A percentile compares a stretch with the other conserved stretches of the same genome.
These are phyloP conservation scores for Cantharis flavilabris DNA, from an alignment of 2,888 invertebrate genomes.

Conservation along the genomic window DNA sequence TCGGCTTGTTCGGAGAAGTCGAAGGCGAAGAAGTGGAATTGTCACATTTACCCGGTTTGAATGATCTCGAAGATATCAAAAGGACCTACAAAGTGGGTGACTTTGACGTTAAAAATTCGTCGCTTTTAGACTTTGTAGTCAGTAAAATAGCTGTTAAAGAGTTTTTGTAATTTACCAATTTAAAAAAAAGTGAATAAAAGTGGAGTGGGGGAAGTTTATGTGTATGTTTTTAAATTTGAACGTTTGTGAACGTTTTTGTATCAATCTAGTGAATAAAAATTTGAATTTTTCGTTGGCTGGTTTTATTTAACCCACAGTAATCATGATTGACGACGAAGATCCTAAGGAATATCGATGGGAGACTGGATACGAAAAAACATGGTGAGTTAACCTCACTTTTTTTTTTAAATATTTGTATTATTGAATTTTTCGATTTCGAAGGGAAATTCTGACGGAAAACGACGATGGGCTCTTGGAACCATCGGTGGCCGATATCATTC, in stretches of 20 bases:
- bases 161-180: slow-evolving; percentile 53
- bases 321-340: slow-evolving; percentile 83
- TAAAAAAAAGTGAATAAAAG: not conserved
- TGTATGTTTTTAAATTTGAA: not conserved
- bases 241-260: not conserved
- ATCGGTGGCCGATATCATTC: slow-evolving; percentile 88
- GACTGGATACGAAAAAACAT: slow-evolving; percentile 93
- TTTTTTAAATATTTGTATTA: not conserved
- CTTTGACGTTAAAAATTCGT: slow-evolving; percentile 54
- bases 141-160: slow-evolving; percentile 71
- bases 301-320: not conserved
- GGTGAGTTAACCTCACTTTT: slow-evolving; percentile 59
- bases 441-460: slow-evolving; percentile 97
- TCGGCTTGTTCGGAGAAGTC: slow-evolving; percentile 56
- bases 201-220: not conserved
- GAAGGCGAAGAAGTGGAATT: slow-evolving; percentile 61
- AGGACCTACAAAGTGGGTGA: slow-evolving; percentile 65
- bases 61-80: slow-evolving; percentile 60
- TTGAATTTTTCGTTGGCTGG: not conserved
- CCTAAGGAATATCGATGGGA: slow-evolving; percentile 93
- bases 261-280: not conserved
- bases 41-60: slow-evolving; percentile 55
- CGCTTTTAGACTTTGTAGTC: slow-evolving; percentile 64
- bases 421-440: slow-evolving; percentile 48
- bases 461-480: slow-evolving; percentile 90